Conservation (phyloP, 35 echinoderm and acorn worm species). For the Patiria miniata region DNA sequence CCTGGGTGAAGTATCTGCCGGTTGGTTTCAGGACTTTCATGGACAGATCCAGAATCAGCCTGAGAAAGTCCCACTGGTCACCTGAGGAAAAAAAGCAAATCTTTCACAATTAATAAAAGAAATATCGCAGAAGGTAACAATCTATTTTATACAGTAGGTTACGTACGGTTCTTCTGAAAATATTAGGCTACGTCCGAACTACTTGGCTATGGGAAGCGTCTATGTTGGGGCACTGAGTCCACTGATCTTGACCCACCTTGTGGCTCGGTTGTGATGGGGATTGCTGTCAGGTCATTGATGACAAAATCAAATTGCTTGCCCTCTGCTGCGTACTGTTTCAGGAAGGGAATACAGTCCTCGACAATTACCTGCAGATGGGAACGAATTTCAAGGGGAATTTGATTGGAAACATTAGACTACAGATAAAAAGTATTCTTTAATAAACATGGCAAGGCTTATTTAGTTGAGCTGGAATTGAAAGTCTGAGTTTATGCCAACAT, state of each 20-base stretch:
- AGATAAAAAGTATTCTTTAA: not conserved
- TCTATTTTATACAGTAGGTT: too few relatives aligned
- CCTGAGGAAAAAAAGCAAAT: slow-evolving; percentile 28
- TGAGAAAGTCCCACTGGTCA: slow-evolving; percentile 85
- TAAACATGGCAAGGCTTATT: not conserved
- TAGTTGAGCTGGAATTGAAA: not conserved
- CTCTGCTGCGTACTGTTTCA: slow-evolving; percentile 71
- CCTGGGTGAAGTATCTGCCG: slow-evolving; percentile 95
- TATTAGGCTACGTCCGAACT: too few relatives aligned
- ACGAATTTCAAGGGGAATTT: not conserved
- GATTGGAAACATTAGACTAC: too few relatives aligned
- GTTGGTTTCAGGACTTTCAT: slow-evolving; percentile 86
- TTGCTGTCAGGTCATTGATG: slow-evolving; percentile 97
- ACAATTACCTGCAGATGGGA: slow-evolving; percentile 64
- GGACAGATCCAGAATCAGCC: slow-evolving; percentile 87
- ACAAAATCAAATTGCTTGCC: slow-evolving; percentile 96
- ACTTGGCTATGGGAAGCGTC: too few relatives aligned
- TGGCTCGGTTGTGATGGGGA: slow-evolving; percentile 89
- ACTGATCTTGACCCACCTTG: slow-evolving; percentile 58
- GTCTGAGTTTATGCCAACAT: too few relatives aligned
- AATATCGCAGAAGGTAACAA: too few relatives aligned
- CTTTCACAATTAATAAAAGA: not conserved
- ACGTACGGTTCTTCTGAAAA: too few relatives aligned
- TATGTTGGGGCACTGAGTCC: too few relatives aligned
- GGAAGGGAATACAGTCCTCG: slow-evolving; percentile 89